Percentiles rank a stretch among this genome's conserved stretches.
phyloP scores from a whole-genome alignment of 2,888 invertebrate genomes.

The Pecten maximus region DNA sequence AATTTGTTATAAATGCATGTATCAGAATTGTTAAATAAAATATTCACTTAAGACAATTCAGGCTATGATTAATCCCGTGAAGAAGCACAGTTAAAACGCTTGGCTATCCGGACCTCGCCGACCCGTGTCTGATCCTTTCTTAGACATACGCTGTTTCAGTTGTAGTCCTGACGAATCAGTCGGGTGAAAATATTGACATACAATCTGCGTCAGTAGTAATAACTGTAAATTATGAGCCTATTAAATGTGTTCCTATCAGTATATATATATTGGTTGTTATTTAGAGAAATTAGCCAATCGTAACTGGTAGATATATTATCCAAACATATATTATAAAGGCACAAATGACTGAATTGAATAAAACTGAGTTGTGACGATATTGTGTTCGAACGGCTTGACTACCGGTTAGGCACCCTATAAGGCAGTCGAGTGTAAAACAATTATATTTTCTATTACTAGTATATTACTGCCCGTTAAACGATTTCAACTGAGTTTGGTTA shows the following conservation, averaged over 20 bases:
- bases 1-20: no score
- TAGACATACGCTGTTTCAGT: no score
- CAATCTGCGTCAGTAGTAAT: neutral
- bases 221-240: neutral
- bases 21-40: no score
- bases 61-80: no score
- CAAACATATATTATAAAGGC: neutral
- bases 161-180: neutral
- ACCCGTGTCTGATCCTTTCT: neutral
- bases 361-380: neutral
- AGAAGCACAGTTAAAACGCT: no score
- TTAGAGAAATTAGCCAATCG: neutral
- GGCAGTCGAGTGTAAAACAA: neutral
- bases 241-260: neutral
- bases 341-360: neutral
- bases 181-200: neutral
- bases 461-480: neutral
- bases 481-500: neutral
- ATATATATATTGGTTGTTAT: neutral
- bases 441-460: neutral
- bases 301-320: neutral
- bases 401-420: neutral
- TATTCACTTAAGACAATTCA: no score
- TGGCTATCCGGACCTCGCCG: neutral
- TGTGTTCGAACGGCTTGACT: neutral